phyloP scores from a whole-genome alignment of 2,797 vertebrate species.

The Cryptoprocta ferox region DNA sequence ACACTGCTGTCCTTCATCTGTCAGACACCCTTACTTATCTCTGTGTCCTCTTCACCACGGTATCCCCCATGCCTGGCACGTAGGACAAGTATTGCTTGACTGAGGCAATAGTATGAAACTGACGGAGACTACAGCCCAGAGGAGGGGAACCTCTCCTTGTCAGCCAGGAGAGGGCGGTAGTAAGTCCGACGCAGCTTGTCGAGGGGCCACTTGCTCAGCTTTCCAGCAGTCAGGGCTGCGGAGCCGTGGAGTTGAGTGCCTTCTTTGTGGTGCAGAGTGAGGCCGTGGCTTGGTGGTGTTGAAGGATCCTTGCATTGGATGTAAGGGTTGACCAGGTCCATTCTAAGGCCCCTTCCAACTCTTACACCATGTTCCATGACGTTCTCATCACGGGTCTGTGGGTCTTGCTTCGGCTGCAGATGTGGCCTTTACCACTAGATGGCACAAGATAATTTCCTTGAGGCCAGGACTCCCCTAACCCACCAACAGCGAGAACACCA shows the following conservation, averaged over 20 bases:
- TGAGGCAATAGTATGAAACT: too few species aligned
- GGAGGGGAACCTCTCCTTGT: not conserved
- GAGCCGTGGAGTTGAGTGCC: not conserved
- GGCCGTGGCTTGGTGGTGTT: too few species aligned
- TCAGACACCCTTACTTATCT: not conserved
- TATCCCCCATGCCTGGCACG: not conserved
- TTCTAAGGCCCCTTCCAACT: not conserved
- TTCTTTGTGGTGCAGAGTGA: not conserved
- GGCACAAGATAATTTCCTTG: slow-evolving; percentile 6
- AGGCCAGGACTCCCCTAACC: not conserved
- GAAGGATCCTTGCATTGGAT: not conserved
- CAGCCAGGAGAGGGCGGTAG: not conserved
- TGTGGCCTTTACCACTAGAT: not conserved
- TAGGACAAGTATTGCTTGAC: not conserved
- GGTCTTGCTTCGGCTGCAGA: not conserved
- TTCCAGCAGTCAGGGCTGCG: not conserved
- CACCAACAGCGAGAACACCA: not conserved
- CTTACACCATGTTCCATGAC: not conserved
- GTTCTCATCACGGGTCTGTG: not conserved
- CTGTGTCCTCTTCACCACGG: not conserved
- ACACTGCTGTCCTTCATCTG: not conserved
- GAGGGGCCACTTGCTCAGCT: not conserved
- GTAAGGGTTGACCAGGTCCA: not conserved
- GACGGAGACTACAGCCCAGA: not conserved
- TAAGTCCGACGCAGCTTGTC: not conserved